Evolutionary conservation across 2,888 invertebrate genomes (phyloP).

Genomic region (Chymomyza amoena): DNA sequence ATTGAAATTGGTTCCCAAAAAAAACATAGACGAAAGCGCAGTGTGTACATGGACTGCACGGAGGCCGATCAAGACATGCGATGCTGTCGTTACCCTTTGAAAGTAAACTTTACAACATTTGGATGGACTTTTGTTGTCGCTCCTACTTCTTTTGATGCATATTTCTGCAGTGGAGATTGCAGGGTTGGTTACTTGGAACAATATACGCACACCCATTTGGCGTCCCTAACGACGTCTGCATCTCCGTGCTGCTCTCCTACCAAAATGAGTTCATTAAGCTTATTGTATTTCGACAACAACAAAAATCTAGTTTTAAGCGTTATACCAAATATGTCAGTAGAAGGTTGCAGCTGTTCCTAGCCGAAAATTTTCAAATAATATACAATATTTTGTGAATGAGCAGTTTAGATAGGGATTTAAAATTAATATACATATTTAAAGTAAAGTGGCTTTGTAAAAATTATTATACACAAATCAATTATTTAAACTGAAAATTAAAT

Average conservation of each 20-base stretch:
- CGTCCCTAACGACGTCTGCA: slow-evolving; percentile 89
- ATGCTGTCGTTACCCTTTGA: slow-evolving; percentile 96
- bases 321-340: slow-evolving; percentile 96
- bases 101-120: slow-evolving; percentile 91
- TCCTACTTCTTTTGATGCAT: slow-evolving; percentile 95
- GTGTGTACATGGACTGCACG: slow-evolving; percentile 90
- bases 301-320: slow-evolving; percentile 92
- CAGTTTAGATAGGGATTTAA: slow-evolving; percentile 26
- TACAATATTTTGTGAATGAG: slow-evolving; percentile 16
- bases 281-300: slow-evolving; percentile 95
- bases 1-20: slow-evolving; percentile 76
- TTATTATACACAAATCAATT: background rate
- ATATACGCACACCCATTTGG: slow-evolving; percentile 92
- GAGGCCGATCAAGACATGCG: slow-evolving; percentile 86
- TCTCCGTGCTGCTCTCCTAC: slow-evolving; percentile 96
- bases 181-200: slow-evolving; percentile 91
- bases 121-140: slow-evolving; percentile 99
- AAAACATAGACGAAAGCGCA: slow-evolving; percentile 83
- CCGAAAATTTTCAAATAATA: slow-evolving; percentile 11
- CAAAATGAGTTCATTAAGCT: slow-evolving; percentile 91
- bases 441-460: background rate
- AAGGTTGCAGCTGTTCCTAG: slow-evolving; percentile 94
- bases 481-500: background rate
- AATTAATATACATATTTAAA: slow-evolving; percentile 16
- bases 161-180: slow-evolving; percentile 97